Evolutionary conservation across 2,113 vertebrate species (phyloP).

Genomic region (Pogona vitticeps): DNA sequence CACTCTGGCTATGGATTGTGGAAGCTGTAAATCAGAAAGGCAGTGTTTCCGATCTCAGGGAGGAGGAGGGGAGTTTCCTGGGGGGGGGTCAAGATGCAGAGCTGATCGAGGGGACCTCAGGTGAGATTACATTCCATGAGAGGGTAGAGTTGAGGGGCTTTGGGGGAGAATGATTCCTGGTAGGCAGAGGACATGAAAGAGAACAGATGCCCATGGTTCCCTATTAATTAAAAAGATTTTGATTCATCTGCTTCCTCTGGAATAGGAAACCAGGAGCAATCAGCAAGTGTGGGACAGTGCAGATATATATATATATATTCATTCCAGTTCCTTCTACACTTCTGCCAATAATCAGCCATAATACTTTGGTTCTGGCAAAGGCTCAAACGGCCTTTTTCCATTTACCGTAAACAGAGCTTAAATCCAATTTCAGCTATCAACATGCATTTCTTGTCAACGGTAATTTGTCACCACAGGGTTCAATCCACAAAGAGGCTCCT

Average conservation of each 20-base stretch:
- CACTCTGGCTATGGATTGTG: no score
- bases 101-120: background rate
- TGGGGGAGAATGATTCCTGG: background rate
- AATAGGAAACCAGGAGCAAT: background rate
- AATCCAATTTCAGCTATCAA: conserved; percentile 5
- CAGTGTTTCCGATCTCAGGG: no score
- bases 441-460: conserved; percentile 1
- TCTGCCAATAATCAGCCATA: conserved; percentile 1
- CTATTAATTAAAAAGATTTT: background rate
- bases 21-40: no score
- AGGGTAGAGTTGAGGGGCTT: background rate
- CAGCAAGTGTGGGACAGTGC: background rate
- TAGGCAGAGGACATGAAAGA: background rate
- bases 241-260: background rate
- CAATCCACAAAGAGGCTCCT: background rate
- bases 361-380: conserved; percentile 6
- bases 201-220: background rate
- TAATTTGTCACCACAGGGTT: background rate
- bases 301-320: background rate
- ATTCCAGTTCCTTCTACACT: background rate
- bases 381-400: background rate
- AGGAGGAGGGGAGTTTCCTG: background rate
- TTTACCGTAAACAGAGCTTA: conserved; percentile 12
- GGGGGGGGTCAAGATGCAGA: no score
- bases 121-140: background rate